These are phyloP conservation scores for Nemopilema nomurai DNA, from an alignment of 30 jellyfish, hydroid and myxozoan genomes.

Conservation along the genomic window DNA sequence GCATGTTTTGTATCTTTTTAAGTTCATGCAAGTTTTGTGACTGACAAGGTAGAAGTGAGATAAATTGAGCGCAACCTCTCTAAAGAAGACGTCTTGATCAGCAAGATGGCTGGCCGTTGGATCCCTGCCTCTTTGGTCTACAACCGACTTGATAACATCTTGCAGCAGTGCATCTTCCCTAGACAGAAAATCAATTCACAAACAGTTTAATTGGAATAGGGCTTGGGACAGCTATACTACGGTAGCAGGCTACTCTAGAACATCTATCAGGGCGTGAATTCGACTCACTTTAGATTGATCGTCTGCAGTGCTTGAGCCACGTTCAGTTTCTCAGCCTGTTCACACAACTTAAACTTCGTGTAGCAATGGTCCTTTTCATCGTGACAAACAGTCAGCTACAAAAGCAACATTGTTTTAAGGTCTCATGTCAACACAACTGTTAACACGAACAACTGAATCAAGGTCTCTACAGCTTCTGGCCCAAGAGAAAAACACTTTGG, in stretches of 20 bases:
- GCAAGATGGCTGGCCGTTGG: slow-evolving; percentile 28
- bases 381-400: slow-evolving; percentile 39
- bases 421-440: no score
- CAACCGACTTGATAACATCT: slow-evolving; percentile 50
- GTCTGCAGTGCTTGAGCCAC: slow-evolving; percentile 71
- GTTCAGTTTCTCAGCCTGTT: slow-evolving; percentile 79
- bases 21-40: not conserved
- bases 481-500: no score
- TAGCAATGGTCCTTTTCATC: slow-evolving; percentile 30
- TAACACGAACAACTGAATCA: no score
- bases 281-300: slow-evolving; percentile 36
- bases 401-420: no score
- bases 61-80: slow-evolving; percentile 34
- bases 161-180: slow-evolving; percentile 51
- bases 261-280: not conserved
- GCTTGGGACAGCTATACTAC: no score
- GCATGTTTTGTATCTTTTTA: not conserved
- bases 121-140: slow-evolving; percentile 31
- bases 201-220: not conserved
- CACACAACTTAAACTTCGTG: slow-evolving; percentile 68
- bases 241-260: not conserved
- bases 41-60: not conserved
- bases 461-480: no score
- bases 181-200: not conserved
- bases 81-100: slow-evolving; percentile 54